phyloP scores from a whole-genome alignment of 2,888 invertebrate genomes.

The Agonum fuliginosum region DNA sequence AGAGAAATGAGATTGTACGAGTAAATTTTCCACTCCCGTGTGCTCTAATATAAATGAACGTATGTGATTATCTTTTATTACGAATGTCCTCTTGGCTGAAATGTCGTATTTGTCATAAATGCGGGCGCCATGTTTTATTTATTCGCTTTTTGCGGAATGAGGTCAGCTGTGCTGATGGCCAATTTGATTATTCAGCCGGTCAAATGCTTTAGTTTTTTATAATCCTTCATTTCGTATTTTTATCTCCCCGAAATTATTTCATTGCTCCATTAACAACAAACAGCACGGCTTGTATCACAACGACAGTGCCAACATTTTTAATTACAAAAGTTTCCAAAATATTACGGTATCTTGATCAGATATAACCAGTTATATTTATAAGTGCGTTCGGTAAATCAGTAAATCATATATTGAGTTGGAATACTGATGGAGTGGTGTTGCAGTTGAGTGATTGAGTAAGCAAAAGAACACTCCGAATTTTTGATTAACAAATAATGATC shows the following conservation, averaged over 20 bases:
- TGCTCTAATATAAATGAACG: slow-evolving; percentile 57
- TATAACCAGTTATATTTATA: too few relatives aligned
- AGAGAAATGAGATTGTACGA: slow-evolving; percentile 53
- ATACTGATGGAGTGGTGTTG: too few relatives aligned
- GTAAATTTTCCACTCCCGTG: slow-evolving; percentile 44
- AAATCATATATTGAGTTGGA: too few relatives aligned
- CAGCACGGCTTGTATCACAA: too few relatives aligned
- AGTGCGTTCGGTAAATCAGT: too few relatives aligned
- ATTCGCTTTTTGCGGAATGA: slow-evolving; percentile 10
- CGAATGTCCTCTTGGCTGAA: slow-evolving; percentile 51
- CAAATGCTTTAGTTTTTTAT: not conserved
- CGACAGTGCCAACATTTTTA: too few relatives aligned
- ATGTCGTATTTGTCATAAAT: slow-evolving; percentile 47
- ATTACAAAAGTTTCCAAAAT: not conserved
- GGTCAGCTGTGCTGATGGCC: slow-evolving; percentile 28
- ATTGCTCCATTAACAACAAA: not conserved
- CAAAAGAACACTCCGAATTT: too few relatives aligned
- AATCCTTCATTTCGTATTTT: not conserved
- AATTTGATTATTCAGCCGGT: slow-evolving; percentile 36
- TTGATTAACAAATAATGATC: too few relatives aligned
- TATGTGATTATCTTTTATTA: slow-evolving; percentile 58
- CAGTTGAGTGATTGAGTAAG: too few relatives aligned
- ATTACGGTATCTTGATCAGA: too few relatives aligned
- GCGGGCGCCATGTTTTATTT: slow-evolving; percentile 1
- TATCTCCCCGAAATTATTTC: not conserved